Conservation (phyloP, 2,888 invertebrate genomes). For the Agriopis marginaria region DNA sequence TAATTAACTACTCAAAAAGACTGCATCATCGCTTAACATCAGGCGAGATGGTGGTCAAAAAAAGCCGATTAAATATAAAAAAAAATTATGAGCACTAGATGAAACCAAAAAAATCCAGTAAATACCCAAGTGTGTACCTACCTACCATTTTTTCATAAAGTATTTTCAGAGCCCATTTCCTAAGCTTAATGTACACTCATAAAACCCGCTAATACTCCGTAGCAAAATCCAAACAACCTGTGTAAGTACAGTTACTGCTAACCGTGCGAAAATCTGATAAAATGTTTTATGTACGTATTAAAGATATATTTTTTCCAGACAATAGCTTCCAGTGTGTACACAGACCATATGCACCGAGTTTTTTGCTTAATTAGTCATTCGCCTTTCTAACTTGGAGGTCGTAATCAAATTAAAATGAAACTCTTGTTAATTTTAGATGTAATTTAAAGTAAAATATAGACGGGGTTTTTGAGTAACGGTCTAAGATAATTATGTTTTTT, state of each 20-base stretch:
- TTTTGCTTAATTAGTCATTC: conserved; percentile 70
- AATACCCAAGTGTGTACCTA: no score
- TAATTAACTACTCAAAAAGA: no score
- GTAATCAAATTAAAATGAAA: conserved; percentile 59
- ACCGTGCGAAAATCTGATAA: conserved; percentile 85
- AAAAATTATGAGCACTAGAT: no score
- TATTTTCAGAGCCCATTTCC: neutral
- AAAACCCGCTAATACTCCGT: conserved; percentile 7
- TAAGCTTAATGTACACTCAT: neutral
- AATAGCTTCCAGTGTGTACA: conserved; percentile 61
- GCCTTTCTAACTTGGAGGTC: conserved; percentile 75
- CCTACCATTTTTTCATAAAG: neutral
- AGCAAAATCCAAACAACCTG: conserved; percentile 60
- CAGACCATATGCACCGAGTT: conserved; percentile 71
- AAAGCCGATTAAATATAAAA: no score
- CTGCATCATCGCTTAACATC: no score
- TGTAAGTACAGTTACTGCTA: conserved; percentile 71
- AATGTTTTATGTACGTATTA: conserved; percentile 77
- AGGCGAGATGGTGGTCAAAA: no score
- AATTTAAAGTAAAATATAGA: conserved; percentile 39
- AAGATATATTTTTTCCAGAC: conserved; percentile 79
- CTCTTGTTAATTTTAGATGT: conserved; percentile 44
- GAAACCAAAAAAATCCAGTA: no score
- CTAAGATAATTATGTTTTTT: conserved; percentile 11
- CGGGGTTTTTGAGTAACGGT: conserved; percentile 36